These are phyloP conservation scores for Drosophila murphyi DNA, from an alignment of 1,140 invertebrate genomes.

Conservation along the genomic window DNA sequence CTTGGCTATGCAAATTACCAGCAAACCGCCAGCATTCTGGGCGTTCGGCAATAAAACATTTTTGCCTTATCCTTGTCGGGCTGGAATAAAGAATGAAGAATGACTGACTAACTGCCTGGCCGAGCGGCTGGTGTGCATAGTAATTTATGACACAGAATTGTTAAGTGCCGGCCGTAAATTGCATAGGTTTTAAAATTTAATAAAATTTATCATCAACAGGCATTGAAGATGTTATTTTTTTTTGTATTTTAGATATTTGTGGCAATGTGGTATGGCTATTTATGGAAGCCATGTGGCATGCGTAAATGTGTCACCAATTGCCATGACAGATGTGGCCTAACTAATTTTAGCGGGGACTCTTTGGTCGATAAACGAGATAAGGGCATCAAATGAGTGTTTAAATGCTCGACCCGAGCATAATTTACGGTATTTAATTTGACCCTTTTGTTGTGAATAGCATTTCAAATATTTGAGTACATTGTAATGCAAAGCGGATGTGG, in stretches of 20 bases:
- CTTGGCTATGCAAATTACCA: slow-evolving; percentile 48
- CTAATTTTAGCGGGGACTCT: slow-evolving; percentile 17
- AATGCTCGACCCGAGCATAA: slow-evolving; percentile 66
- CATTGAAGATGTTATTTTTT: background rate
- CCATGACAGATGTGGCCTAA: slow-evolving; percentile 1
- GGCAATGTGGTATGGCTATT: slow-evolving; percentile 3
- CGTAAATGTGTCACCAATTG: slow-evolving; percentile 34
- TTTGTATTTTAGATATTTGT: background rate
- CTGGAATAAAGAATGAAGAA: background rate
- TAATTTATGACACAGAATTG: slow-evolving; percentile 42
- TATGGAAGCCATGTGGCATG: slow-evolving; percentile 25
- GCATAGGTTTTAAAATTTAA: slow-evolving; percentile 48
- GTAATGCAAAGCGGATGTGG: slow-evolving; percentile 6
- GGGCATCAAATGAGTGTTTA: slow-evolving; percentile 66
- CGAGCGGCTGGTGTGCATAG: background rate
- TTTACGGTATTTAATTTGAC: slow-evolving; percentile 67
- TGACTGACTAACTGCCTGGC: slow-evolving; percentile 5
- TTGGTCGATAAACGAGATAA: slow-evolving; percentile 48
- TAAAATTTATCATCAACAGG: slow-evolving; percentile 64
- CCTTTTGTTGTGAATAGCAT: slow-evolving; percentile 45
- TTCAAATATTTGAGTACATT: background rate
- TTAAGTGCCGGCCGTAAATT: slow-evolving; percentile 41
- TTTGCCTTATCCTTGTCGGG: slow-evolving; percentile 11
- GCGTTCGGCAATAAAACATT: slow-evolving; percentile 48
- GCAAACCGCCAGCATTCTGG: slow-evolving; percentile 1